A percentile compares a stretch with the other conserved stretches of the same genome.
These are phyloP conservation scores for Phalloptychus januarius DNA, from an alignment of 2,797 vertebrate genomes.

Conservation along the genomic window DNA sequence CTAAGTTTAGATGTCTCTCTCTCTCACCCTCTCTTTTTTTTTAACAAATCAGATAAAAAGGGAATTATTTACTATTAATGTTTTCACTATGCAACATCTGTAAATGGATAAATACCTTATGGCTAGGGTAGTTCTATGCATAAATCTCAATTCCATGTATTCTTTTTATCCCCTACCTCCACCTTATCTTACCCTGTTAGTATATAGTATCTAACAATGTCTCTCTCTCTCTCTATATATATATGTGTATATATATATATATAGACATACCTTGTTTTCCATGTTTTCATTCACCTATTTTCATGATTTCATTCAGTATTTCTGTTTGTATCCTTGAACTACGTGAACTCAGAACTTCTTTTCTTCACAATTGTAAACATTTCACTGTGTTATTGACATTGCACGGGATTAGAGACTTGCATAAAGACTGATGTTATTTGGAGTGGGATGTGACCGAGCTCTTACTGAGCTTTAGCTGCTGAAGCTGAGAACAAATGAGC, in stretches of 20 bases:
- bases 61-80: background rate
- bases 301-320: background rate
- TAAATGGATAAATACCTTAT: background rate
- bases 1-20: conserved; percentile 37
- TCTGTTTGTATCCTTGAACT: background rate
- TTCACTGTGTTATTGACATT: too few relatives aligned
- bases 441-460: too few relatives aligned
- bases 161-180: background rate
- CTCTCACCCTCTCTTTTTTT: background rate
- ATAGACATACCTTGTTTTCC: background rate
- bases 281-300: background rate
- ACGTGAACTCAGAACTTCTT: background rate
- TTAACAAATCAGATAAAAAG: background rate
- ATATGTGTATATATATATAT: too few relatives aligned
- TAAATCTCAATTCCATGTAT: background rate
- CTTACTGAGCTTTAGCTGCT: background rate
- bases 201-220: too few relatives aligned
- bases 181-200: too few relatives aligned
- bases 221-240: too few relatives aligned
- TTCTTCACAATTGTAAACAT: background rate
- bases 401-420: background rate
- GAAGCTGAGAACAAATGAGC: background rate
- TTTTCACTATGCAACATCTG: conserved; percentile 4
- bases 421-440: background rate
- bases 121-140: background rate